Conservation (phyloP, 92 coral and sea anemone genomes). For the Heliopora coerulea region DNA sequence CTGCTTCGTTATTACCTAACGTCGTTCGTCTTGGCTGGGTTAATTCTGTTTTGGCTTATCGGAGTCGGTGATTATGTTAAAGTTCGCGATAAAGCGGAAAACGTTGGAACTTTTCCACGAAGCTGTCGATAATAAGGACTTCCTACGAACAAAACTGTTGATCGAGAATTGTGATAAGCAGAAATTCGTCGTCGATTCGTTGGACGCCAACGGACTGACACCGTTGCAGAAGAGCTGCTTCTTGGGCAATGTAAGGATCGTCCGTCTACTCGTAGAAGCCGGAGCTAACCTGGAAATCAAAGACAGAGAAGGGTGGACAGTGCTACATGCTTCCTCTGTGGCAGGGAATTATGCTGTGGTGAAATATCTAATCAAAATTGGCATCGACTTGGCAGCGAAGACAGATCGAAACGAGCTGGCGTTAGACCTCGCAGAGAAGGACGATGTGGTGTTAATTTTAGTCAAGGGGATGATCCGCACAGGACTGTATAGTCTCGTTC, state of each 20-base stretch:
- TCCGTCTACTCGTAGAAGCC: constrained; percentile 72
- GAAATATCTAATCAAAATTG: constrained; percentile 76
- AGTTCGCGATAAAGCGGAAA: constrained; percentile 89
- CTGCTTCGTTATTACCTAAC: background rate
- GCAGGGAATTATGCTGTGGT: constrained; percentile 85
- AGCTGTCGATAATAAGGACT: constrained; percentile 80
- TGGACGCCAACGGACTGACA: constrained; percentile 93
- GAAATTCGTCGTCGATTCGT: constrained; percentile 81
- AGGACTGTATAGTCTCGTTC: constrained; percentile 57
- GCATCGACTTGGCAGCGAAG: constrained; percentile 69
- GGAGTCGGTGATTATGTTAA: constrained; percentile 60
- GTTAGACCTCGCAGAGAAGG: constrained; percentile 79
- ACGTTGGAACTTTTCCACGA: constrained; percentile 86
- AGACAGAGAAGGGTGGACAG: constrained; percentile 98
- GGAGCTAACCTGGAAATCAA: constrained; percentile 89
- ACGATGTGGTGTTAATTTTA: constrained; percentile 65
- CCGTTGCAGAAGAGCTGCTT: constrained; percentile 91
- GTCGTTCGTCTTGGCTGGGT: background rate
- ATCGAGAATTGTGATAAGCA: constrained; percentile 69
- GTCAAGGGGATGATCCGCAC: constrained; percentile 78
- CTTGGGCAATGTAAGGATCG: constrained; percentile 77
- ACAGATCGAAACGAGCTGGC: constrained; percentile 86
- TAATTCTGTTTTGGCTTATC: background rate
- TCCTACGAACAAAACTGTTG: constrained; percentile 59
- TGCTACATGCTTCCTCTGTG: constrained; percentile 90